Conservation (phyloP, 2,888 invertebrate species). For the Temnothorax unifasciatus region DNA sequence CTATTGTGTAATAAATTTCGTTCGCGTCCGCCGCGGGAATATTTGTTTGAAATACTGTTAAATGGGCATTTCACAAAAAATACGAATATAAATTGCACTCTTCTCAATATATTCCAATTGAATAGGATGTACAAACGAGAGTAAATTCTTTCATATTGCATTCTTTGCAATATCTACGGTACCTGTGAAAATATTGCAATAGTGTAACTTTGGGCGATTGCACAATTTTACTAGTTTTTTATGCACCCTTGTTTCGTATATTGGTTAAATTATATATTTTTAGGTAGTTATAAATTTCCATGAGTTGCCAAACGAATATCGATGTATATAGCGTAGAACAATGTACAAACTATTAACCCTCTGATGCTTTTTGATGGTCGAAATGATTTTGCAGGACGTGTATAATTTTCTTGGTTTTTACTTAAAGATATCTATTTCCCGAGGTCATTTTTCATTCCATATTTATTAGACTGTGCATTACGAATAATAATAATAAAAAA, state of each 20-base stretch:
- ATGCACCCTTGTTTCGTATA: neutral
- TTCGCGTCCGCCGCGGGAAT: conserved; percentile 1
- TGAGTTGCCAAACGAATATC: conserved; percentile 15
- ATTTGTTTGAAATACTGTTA: conserved; percentile 9
- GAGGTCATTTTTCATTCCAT: neutral
- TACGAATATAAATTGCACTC: conserved; percentile 14
- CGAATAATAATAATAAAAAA: conserved; percentile 37
- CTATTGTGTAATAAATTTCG: neutral
- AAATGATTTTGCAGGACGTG: conserved; percentile 6
- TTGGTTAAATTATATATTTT: conserved; percentile 11
- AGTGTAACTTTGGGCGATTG: conserved; percentile 5
- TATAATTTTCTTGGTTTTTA: neutral
- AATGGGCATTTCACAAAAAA: conserved; percentile 9
- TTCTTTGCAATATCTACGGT: conserved; percentile 25
- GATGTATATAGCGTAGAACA: conserved; percentile 39
- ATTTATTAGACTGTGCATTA: neutral
- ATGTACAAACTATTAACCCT: conserved; percentile 40
- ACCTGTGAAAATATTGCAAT: conserved; percentile 40
- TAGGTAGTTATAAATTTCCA: conserved; percentile 5
- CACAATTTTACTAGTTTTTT: conserved; percentile 9
- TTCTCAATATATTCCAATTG: conserved; percentile 22
- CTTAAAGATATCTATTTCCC: neutral
- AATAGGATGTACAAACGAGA: conserved; percentile 7
- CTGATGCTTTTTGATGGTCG: conserved; percentile 9
- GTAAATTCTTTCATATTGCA: neutral